Conservation (phyloP, 1,140 invertebrate genomes). For the Penaeus indicus region DNA sequence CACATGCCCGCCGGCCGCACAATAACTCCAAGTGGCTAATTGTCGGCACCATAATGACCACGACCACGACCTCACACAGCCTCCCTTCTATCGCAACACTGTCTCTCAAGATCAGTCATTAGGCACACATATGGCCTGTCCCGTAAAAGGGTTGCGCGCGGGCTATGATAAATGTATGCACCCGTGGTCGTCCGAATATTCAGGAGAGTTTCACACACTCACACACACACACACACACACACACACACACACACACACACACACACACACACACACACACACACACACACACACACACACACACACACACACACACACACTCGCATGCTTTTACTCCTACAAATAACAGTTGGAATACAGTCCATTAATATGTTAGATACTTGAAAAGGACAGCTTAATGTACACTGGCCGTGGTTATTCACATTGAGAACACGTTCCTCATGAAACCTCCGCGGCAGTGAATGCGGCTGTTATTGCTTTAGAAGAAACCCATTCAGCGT, state of each 20-base stretch:
- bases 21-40: slow-evolving; percentile 34
- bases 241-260: background rate
- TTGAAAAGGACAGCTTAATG: no score
- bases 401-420: no score
- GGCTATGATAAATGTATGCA: no score
- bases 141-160: no score
- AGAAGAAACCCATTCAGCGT: no score
- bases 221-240: slow-evolving; percentile 26
- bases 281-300: slow-evolving; percentile 41
- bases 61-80: slow-evolving; percentile 24
- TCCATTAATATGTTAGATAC: no score
- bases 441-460: no score
- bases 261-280: slow-evolving; percentile 23
- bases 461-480: no score
- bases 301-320: slow-evolving; percentile 48
- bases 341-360: background rate
- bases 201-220: background rate
- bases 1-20: slow-evolving; percentile 30
- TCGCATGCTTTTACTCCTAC: background rate
- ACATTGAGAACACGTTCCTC: no score
- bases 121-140: no score
- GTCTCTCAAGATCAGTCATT: background rate
- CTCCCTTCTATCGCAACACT: background rate
- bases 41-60: slow-evolving; percentile 34
- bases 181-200: background rate